Evolutionary conservation across 2,113 vertebrate species (phyloP).

Genomic region (Coptodon bakossiorum): DNA sequence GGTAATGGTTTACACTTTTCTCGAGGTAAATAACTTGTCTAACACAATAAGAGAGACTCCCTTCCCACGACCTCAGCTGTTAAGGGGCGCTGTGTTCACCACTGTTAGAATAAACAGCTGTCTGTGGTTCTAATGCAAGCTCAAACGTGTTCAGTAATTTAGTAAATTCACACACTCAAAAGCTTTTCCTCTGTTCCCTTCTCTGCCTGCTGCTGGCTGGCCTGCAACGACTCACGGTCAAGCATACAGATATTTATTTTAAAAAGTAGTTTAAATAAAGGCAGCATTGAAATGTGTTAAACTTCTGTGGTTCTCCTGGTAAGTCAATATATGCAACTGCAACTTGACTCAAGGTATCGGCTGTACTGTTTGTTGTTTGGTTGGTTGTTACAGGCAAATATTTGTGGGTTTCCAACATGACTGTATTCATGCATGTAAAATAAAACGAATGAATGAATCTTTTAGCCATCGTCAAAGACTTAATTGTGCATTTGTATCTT

Average conservation of each 20-base stretch:
- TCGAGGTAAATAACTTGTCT: background rate
- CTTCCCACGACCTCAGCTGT: background rate
- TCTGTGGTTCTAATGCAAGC: background rate
- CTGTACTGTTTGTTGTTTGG: background rate
- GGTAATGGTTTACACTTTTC: background rate
- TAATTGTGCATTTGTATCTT: background rate
- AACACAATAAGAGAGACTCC: background rate
- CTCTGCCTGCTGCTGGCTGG: background rate
- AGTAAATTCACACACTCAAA: background rate
- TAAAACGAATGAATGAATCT: background rate
- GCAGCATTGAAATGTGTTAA: background rate
- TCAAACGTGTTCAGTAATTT: background rate
- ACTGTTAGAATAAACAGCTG: background rate
- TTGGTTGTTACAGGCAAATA: fast-evolving
- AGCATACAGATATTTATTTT: fast-evolving
- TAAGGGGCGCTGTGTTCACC: background rate
- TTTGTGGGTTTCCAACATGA: background rate
- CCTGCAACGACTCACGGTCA: fast-evolving
- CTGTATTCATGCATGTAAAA: background rate
- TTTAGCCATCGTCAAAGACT: background rate
- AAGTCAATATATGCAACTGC: background rate
- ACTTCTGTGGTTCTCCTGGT: background rate
- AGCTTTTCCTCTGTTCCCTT: background rate
- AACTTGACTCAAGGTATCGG: fast-evolving
- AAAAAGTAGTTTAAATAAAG: fast-evolving